Conservation (phyloP, 2,797 vertebrate species). For the Aeoliscus strigatus region DNA sequence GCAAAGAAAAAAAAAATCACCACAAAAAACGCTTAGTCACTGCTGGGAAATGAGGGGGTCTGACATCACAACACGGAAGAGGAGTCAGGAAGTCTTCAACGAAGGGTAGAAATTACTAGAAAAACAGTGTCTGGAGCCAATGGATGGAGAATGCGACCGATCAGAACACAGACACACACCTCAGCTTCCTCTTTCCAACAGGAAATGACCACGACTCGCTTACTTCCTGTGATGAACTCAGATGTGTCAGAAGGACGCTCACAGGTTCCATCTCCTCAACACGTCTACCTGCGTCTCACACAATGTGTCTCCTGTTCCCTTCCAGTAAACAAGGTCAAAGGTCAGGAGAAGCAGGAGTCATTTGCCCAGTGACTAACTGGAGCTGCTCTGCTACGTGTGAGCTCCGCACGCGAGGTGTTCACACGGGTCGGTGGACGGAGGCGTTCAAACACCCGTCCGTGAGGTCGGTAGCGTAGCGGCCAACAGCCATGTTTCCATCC, state of each 20-base stretch:
- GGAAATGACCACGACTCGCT: slow-evolving; percentile 43
- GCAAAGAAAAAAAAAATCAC: too few relatives aligned
- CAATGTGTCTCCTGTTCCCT: slow-evolving; percentile 19
- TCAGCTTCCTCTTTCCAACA: slow-evolving; percentile 55
- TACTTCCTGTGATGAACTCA: slow-evolving; percentile 31
- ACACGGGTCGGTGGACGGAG: too few relatives aligned
- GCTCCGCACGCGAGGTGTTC: too few relatives aligned
- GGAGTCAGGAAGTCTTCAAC: not conserved
- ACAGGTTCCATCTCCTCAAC: not conserved
- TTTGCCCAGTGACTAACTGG: slow-evolving; percentile 40
- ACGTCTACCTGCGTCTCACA: slow-evolving; percentile 16
- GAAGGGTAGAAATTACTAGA: not conserved
- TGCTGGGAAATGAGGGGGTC: slow-evolving; percentile 24
- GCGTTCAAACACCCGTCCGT: too few relatives aligned
- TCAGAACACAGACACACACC: too few relatives aligned
- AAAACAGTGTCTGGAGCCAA: slow-evolving; percentile 29
- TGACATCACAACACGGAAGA: slow-evolving; percentile 43
- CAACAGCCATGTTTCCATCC: too few relatives aligned
- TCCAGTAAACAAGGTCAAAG: slow-evolving; percentile 41
- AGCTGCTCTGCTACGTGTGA: too few relatives aligned
- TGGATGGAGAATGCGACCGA: slow-evolving; percentile 9
- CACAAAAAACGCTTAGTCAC: slow-evolving; percentile 55
- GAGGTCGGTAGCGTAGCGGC: too few relatives aligned
- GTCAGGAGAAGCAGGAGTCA: slow-evolving; percentile 7
- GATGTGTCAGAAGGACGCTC: not conserved